These are phyloP conservation scores for Clupea harengus DNA, from an alignment of 2,113 vertebrate species.

Conservation along the genomic window DNA sequence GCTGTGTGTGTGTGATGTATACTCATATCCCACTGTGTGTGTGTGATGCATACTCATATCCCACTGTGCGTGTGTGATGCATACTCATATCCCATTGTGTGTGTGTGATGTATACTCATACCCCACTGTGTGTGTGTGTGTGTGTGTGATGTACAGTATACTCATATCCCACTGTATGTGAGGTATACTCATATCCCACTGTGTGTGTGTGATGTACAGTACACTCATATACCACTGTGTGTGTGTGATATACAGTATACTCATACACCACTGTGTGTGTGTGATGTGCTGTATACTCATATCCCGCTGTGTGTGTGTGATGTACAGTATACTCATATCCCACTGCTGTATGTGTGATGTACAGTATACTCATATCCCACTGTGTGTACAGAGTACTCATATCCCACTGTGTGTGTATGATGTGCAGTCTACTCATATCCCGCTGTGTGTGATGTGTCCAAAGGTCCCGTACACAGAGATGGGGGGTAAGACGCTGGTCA, in stretches of 20 bases:
- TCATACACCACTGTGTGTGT: slow-evolving; percentile 22
- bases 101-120: too few relatives aligned
- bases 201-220: slow-evolving; percentile 25
- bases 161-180: too few relatives aligned
- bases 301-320: slow-evolving; percentile 24
- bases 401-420: not conserved
- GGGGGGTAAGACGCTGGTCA: slow-evolving; percentile 82
- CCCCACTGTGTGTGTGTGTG: too few relatives aligned
- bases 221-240: not conserved
- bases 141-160: not conserved
- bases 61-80: too few relatives aligned
- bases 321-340: too few relatives aligned
- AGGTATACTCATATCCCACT: too few relatives aligned
- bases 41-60: too few relatives aligned
- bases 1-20: too few relatives aligned
- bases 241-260: slow-evolving; percentile 23
- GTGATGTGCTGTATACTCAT: too few relatives aligned
- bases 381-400: not conserved
- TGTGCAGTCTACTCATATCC: not conserved
- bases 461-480: slow-evolving; percentile 81
- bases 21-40: too few relatives aligned
- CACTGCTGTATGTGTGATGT: slow-evolving; percentile 21
- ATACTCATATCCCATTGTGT: too few relatives aligned
- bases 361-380: too few relatives aligned
- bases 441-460: slow-evolving; percentile 26